Evolutionary conservation across 2,113 vertebrate genomes (phyloP).

Genomic region (Erythrolamprus reginae): DNA sequence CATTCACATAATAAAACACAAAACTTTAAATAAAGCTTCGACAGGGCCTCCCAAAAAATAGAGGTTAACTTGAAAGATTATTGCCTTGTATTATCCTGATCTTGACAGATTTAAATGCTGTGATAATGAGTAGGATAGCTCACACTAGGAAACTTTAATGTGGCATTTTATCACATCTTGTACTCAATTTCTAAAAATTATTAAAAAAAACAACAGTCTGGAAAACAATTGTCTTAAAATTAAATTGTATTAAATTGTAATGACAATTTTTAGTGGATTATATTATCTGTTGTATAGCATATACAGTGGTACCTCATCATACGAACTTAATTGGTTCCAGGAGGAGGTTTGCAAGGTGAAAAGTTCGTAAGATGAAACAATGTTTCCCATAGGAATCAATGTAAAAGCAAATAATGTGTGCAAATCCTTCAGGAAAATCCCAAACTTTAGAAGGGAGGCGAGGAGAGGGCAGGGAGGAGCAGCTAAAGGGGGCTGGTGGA

Average conservation of each 20-base stretch:
- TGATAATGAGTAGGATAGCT: not conserved
- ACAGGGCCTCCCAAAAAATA: not conserved
- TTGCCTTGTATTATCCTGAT: not conserved
- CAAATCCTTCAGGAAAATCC: no score
- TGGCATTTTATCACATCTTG: conserved; percentile 1
- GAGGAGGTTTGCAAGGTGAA: no score
- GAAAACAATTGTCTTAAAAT: not conserved
- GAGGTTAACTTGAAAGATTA: not conserved
- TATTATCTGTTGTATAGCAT: not conserved
- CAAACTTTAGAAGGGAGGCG: no score
- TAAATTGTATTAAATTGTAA: not conserved
- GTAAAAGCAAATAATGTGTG: no score
- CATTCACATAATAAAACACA: not conserved
- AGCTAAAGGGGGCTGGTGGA: no score
- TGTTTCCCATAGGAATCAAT: no score
- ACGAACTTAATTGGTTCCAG: no score
- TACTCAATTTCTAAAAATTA: conserved; percentile 2
- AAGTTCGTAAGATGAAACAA: no score
- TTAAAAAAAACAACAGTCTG: not conserved
- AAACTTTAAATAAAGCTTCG: not conserved
- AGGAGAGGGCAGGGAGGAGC: no score
- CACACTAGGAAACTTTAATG: not conserved
- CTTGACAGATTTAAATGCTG: not conserved
- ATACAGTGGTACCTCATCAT: no score
- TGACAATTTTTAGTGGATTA: not conserved